A percentile compares a stretch with the other conserved stretches of the same genome.
phyloP scores from a whole-genome alignment of 2,888 invertebrate genomes.

The Morpho deidamia region DNA sequence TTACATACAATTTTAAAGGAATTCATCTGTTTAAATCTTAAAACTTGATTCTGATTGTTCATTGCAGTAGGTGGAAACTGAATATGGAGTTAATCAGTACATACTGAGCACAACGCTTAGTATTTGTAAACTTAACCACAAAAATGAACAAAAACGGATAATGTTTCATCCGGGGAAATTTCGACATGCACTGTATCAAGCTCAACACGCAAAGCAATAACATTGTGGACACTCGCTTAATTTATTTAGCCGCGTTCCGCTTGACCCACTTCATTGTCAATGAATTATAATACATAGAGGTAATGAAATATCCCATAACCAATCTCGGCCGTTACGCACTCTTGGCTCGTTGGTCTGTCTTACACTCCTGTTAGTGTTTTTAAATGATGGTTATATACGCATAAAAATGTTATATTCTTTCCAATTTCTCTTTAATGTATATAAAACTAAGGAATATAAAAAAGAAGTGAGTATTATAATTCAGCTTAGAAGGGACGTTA shows the following conservation, averaged over 20 bases:
- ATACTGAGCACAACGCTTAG: no score
- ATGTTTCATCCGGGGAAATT: slow-evolving; percentile 15
- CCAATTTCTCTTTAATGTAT: no score
- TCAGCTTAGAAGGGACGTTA: no score
- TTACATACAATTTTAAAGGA: no score
- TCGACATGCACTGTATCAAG: slow-evolving; percentile 14
- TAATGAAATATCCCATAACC: slow-evolving; percentile 51
- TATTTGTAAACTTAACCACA: no score
- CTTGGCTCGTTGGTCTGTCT: slow-evolving; percentile 1
- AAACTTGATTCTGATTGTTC: no score
- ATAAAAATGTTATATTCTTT: background rate
- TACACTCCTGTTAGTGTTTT: slow-evolving; percentile 2
- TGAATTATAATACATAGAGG: slow-evolving; percentile 48
- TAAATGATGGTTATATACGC: background rate
- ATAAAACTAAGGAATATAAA: no score
- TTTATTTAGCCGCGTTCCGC: slow-evolving; percentile 58
- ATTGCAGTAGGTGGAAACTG: no score
- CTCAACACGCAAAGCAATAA: slow-evolving; percentile 23
- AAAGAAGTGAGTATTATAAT: no score
- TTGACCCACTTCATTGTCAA: slow-evolving; percentile 58
- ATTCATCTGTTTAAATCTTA: no score
- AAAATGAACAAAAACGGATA: no score
- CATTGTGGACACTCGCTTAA: slow-evolving; percentile 43
- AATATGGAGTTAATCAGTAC: no score
- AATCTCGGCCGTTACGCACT: slow-evolving; percentile 30